These are phyloP conservation scores for Columba guinea DNA, from an alignment of 2,797 vertebrate species.

Conservation along the genomic window DNA sequence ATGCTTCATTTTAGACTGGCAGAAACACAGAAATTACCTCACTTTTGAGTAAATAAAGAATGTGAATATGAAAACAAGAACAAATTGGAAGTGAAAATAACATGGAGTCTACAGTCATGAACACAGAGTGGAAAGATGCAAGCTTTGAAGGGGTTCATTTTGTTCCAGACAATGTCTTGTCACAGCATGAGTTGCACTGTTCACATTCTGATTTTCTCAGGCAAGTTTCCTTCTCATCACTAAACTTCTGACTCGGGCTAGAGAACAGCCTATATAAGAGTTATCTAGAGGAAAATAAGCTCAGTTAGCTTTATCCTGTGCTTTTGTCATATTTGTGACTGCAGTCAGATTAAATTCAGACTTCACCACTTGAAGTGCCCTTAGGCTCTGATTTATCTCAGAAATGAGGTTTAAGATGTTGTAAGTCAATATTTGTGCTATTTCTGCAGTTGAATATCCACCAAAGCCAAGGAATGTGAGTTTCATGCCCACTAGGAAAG, in stretches of 20 bases:
- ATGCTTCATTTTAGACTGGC: background rate
- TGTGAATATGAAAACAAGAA: background rate
- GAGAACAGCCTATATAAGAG: background rate
- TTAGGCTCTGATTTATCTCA: conserved; percentile 4
- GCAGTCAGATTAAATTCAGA: background rate
- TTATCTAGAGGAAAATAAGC: background rate
- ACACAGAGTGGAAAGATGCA: fast-evolving
- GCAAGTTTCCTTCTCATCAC: background rate
- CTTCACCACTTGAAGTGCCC: background rate
- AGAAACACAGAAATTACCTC: background rate
- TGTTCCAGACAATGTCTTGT: background rate
- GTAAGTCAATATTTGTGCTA: conserved; percentile 48
- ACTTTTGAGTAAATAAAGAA: background rate
- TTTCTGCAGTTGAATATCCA: conserved; percentile 77
- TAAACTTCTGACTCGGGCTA: background rate
- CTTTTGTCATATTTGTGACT: background rate
- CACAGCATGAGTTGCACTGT: background rate
- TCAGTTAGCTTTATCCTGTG: background rate
- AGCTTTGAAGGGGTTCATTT: background rate
- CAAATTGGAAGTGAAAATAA: background rate
- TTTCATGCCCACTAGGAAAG: conserved; percentile 76
- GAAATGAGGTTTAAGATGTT: background rate
- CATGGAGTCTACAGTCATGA: background rate
- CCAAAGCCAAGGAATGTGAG: conserved; percentile 78
- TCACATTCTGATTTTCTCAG: background rate